These are phyloP conservation scores for Xyrauchen texanus DNA, from an alignment of 2,113 vertebrate species.

Conservation along the genomic window DNA sequence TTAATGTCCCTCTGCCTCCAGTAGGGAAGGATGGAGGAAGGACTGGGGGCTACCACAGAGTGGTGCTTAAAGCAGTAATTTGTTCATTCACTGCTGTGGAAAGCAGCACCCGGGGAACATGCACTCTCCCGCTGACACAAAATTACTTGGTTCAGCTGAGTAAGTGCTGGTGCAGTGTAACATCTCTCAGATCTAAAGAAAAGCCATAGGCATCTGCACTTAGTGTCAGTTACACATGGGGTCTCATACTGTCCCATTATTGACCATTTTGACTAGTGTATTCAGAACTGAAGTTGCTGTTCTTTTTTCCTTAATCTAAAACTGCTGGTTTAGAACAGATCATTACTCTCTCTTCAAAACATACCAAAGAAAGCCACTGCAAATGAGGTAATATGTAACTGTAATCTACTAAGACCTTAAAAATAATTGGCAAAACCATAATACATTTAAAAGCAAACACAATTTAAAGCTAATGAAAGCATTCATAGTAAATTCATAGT, in stretches of 20 bases:
- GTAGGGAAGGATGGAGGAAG: slow-evolving; percentile 5
- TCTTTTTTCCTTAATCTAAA: too few species aligned
- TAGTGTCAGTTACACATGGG: slow-evolving; percentile 21
- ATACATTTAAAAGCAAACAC: too few species aligned
- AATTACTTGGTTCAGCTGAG: slow-evolving; percentile 70
- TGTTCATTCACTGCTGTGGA: slow-evolving; percentile 65
- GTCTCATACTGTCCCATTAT: not conserved
- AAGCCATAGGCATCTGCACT: slow-evolving; percentile 57
- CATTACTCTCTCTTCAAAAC: too few species aligned
- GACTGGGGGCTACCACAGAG: slow-evolving; percentile 54
- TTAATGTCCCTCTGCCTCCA: slow-evolving; percentile 57
- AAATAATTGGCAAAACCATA: not conserved
- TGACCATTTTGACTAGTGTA: not conserved
- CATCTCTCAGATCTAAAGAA: slow-evolving; percentile 46
- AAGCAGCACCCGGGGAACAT: slow-evolving; percentile 58
- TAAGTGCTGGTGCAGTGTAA: slow-evolving; percentile 44
- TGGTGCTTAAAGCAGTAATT: slow-evolving; percentile 68
- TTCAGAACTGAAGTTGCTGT: not conserved
- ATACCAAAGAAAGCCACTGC: too few species aligned
- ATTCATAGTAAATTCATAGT: slow-evolving; percentile 1
- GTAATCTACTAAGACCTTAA: too few species aligned
- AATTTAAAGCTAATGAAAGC: not conserved
- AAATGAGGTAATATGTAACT: too few species aligned
- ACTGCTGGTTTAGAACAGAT: too few species aligned
- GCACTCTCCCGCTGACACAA: slow-evolving; percentile 62